phyloP scores from a whole-genome alignment of 2,113 vertebrate species.

The Tretioscincus oriximinensis region DNA sequence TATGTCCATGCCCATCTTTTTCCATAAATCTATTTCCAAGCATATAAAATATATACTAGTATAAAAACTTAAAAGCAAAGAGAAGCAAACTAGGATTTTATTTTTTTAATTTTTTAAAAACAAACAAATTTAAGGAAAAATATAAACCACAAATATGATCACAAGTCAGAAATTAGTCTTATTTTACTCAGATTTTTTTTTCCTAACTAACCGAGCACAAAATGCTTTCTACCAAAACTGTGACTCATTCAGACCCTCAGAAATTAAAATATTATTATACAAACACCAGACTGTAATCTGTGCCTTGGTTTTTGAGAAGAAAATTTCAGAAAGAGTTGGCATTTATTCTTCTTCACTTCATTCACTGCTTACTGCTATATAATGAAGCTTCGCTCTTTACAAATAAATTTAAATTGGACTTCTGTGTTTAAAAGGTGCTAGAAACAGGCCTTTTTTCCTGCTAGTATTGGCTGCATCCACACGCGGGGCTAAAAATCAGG shows the following conservation, averaged over 20 bases:
- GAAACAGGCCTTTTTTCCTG: neutral
- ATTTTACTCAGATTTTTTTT: neutral
- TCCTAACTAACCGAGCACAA: neutral
- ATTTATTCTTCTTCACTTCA: neutral
- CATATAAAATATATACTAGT: too few relatives aligned
- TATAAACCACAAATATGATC: too few relatives aligned
- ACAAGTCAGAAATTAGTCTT: conserved; percentile 6
- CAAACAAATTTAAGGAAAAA: too few relatives aligned
- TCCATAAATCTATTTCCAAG: too few relatives aligned
- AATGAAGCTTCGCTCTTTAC: neutral
- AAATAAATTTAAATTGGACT: neutral
- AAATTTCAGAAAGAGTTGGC: neutral
- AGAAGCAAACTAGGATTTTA: too few relatives aligned
- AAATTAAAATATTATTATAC: conserved; percentile 9
- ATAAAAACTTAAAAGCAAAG: too few relatives aligned
- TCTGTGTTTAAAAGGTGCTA: conserved; percentile 8
- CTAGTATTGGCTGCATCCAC: neutral
- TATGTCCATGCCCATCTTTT: too few relatives aligned
- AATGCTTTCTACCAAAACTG: neutral
- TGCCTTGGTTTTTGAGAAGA: neutral
- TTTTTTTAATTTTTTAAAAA: too few relatives aligned
- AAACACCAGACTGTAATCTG: conserved; percentile 7
- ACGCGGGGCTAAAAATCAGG: too few relatives aligned
- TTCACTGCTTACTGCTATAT: accelerated
- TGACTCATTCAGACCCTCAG: neutral